Conservation (phyloP, 2,113 vertebrate genomes). For the Pseudorhombus dupliciocellatus region DNA sequence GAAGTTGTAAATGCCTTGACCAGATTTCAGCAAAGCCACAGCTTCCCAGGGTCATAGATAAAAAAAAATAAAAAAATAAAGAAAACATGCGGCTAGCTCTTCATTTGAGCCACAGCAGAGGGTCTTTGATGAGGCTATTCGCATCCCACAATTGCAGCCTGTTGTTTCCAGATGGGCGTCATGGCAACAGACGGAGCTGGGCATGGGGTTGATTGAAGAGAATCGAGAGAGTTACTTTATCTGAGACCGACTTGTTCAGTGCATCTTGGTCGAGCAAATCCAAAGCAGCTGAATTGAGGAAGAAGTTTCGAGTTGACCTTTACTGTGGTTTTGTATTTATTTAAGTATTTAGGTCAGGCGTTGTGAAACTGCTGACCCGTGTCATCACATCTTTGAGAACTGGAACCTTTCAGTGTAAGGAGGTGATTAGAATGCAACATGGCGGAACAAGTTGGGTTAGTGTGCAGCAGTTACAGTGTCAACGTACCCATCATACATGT, state of each 20-base stretch:
- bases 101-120: slow-evolving; percentile 13
- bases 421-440: too few relatives aligned
- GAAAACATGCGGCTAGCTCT: slow-evolving; percentile 2
- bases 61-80: too few relatives aligned
- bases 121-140: slow-evolving; percentile 34
- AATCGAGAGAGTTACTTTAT: slow-evolving; percentile 6
- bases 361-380: too few relatives aligned
- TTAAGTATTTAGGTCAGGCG: neutral
- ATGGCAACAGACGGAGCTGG: slow-evolving; percentile 39
- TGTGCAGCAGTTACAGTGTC: neutral
- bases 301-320: neutral
- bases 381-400: too few relatives aligned
- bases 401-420: too few relatives aligned
- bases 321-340: neutral
- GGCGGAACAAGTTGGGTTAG: neutral
- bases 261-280: neutral
- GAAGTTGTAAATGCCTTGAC: too few relatives aligned
- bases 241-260: neutral
- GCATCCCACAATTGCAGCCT: slow-evolving; percentile 35
- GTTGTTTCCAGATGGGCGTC: slow-evolving; percentile 7
- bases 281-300: neutral
- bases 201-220: neutral
- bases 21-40: neutral
- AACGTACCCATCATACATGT: too few relatives aligned
- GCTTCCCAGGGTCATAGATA: neutral